phyloP scores from a whole-genome alignment of 2,113 vertebrate species.

The Mixornis gularis region DNA sequence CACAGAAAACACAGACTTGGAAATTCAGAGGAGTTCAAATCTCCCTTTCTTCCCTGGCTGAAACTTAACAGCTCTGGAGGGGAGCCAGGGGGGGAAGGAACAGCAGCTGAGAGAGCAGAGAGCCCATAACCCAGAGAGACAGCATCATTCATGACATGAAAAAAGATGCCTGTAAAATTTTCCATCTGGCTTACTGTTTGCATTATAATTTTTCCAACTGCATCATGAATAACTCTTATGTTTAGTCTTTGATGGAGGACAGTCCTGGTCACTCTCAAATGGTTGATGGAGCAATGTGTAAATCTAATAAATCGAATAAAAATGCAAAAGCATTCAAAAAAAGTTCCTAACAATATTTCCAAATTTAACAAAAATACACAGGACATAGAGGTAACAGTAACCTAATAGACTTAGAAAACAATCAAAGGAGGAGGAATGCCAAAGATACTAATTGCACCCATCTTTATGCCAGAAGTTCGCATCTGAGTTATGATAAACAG shows the following conservation, averaged over 20 bases:
- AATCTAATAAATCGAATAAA: slow-evolving; percentile 26
- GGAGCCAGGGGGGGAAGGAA: slow-evolving; percentile 38
- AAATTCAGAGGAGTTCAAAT: slow-evolving; percentile 39
- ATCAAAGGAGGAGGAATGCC: background rate
- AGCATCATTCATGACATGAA: slow-evolving; percentile 32
- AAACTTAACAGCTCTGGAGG: slow-evolving; percentile 58
- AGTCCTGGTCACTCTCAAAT: slow-evolving; percentile 1
- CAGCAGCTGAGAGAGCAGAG: slow-evolving; percentile 11
- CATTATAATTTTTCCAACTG: slow-evolving; percentile 33
- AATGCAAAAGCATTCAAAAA: background rate
- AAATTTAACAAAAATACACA: slow-evolving; percentile 1
- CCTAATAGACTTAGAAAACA: background rate
- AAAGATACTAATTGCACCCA: background rate
- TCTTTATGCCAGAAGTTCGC: background rate
- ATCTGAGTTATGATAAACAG: background rate
- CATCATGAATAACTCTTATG: slow-evolving; percentile 20
- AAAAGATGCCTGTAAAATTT: slow-evolving; percentile 43
- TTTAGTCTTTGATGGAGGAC: slow-evolving; percentile 27
- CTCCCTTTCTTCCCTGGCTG: slow-evolving; percentile 36
- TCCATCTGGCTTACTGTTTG: slow-evolving; percentile 43
- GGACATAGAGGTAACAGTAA: background rate
- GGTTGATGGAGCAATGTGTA: background rate
- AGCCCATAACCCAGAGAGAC: background rate
- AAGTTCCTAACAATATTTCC: background rate
- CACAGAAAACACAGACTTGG: slow-evolving; percentile 17